Base-by-base conservation (phyloP, 2,888 invertebrate genomes). In the Orchesella flavescens region DNA sequence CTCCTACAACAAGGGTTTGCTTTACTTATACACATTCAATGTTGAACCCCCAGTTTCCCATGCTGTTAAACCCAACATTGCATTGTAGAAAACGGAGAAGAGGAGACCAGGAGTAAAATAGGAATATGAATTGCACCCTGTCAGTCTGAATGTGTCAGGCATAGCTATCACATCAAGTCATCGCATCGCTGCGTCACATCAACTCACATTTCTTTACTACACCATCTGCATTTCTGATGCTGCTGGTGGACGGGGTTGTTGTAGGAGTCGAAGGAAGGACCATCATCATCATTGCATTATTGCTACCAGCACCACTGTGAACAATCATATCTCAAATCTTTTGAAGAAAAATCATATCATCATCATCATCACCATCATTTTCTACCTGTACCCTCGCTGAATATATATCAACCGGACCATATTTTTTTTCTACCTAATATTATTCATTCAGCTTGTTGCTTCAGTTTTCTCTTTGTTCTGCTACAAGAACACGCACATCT, bases 121-220 rank as follows among this genome's bases (percentile, higher is more conserved):
- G 72, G 72, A 55, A 72, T 65, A 72, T 72, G 72, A 79, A 79
- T 79, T 79, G 79, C 79, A 79, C 79, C 79, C 78, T 63, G 79
- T 79, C 79, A 79, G 79, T 79, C 79, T 79, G 79, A 79, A 79
- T 79, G 79, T 79, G 79, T 79, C 79, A 79, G 79, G 79, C 79
- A 79, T 57, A 55, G 79, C 72, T 79, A 79, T 79, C 79, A 72
- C 79, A 79, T 66, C 79, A 53, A 79, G 79, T 79, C 72, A 79
- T 79, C 78, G 78, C 71, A 78, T 78, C 79, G 79, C 79, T 79
- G 72, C 79, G 79, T 79, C 79, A 73, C 79, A 79, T 79, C 71
- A 43, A 15, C n/a, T 43, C 65, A n/a, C 46, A n/a, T 49, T 49
- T 65, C 34, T 34, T 13, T 65, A 15, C 13, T n/a, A 12, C 65